Percentiles rank a stretch among this genome's conserved stretches.
Evolutionary conservation across 1,140 invertebrate genomes (phyloP).

Genomic region (Zaprionus ornatus): DNA sequence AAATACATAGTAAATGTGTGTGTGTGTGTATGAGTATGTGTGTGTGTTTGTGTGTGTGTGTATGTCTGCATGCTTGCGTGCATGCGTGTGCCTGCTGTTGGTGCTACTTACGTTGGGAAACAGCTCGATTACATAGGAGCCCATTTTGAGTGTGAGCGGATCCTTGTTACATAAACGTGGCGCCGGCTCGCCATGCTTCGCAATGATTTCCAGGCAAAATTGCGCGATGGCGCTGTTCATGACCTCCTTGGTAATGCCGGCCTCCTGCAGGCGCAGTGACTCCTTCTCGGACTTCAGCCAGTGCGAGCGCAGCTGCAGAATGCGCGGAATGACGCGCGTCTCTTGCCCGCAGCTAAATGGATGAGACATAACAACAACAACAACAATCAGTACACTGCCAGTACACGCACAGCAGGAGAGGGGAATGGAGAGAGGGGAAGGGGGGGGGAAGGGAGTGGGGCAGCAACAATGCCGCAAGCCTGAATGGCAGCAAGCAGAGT

Average conservation of each 20-base stretch:
- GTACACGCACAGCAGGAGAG: background rate
- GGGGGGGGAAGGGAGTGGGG: background rate
- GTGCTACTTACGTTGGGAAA: conserved; percentile 88
- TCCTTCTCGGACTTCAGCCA: conserved; percentile 97
- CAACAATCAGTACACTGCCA: background rate
- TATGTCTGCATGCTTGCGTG: background rate
- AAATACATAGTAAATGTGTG: conserved; percentile 83
- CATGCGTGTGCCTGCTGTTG: background rate
- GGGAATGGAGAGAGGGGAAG: background rate
- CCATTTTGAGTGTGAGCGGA: conserved; percentile 98
- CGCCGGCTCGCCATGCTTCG: conserved; percentile 97
- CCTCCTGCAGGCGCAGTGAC: conserved; percentile 93
- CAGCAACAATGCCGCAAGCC: conserved; percentile 15
- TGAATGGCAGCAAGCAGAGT: background rate
- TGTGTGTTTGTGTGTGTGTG: background rate
- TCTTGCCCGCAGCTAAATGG: conserved; percentile 96
- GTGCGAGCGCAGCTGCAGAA: conserved; percentile 95
- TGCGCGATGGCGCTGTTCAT: conserved; percentile 97
- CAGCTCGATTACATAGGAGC: conserved; percentile 91
- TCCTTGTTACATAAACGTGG: conserved; percentile 98
- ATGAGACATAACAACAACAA: conserved; percentile 30
- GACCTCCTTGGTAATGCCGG: conserved; percentile 95
- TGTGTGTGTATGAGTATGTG: background rate
- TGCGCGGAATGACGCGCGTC: conserved; percentile 97
- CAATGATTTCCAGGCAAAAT: conserved; percentile 98